These are phyloP conservation scores for Emydura subglobosa DNA, from an alignment of 2,113 vertebrate species.

Conservation along the genomic window DNA sequence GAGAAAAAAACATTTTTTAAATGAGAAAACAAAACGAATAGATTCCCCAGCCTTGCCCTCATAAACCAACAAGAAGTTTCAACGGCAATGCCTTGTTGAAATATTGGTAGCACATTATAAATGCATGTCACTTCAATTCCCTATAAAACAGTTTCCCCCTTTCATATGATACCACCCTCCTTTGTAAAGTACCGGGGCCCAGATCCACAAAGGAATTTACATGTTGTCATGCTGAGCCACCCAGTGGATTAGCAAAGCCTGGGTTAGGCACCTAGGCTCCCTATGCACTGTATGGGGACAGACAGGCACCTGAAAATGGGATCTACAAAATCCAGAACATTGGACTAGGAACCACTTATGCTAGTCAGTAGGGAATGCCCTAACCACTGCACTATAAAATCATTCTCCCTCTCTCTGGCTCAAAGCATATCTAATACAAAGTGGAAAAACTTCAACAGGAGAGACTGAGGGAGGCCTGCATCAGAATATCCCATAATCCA, in stretches of 20 bases:
- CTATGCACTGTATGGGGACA: not conserved
- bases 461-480: not conserved
- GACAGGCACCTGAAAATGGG: not conserved
- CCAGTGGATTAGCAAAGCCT: not conserved
- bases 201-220: not conserved
- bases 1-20: not conserved
- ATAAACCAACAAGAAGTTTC: not conserved
- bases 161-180: not conserved
- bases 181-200: not conserved
- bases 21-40: not conserved
- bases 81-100: rapidly evolving
- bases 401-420: not conserved
- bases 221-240: not conserved
- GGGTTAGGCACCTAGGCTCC: not conserved
- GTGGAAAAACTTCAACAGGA: not conserved
- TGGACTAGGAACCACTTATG: not conserved
- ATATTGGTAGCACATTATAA: not conserved
- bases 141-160: not conserved
- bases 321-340: not conserved
- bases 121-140: not conserved
- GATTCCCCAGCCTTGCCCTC: not conserved
- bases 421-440: not conserved
- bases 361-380: not conserved
- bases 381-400: not conserved
- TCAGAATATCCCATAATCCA: not conserved